Percentiles rank a stretch among this genome's conserved stretches.
phyloP scores from a whole-genome alignment of 2,797 vertebrate genomes.

The Sebastes steindachneri region DNA sequence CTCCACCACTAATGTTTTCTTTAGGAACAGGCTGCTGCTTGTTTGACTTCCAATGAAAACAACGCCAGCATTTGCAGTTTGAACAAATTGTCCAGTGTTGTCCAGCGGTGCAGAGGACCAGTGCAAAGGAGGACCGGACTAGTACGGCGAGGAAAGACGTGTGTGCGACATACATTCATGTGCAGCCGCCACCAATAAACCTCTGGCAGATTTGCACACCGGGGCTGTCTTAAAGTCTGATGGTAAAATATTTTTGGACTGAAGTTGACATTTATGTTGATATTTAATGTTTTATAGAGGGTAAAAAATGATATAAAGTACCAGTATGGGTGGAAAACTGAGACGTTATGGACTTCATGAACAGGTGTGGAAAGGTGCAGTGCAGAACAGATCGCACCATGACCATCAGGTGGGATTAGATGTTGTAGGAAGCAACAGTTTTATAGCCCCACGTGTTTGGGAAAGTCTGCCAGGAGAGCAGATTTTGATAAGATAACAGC shows the following conservation, averaged over 20 bases:
- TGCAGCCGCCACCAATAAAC: background rate
- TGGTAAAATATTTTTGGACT: slow-evolving; percentile 21
- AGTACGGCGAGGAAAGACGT: background rate
- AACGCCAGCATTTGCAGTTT: slow-evolving; percentile 74
- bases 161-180: background rate
- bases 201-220: background rate
- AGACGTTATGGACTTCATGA: background rate
- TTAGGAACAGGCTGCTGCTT: slow-evolving; percentile 85
- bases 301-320: slow-evolving; percentile 10
- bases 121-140: slow-evolving; percentile 23
- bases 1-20: slow-evolving; percentile 83
- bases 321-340: background rate
- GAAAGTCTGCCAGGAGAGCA: background rate
- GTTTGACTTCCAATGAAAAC: slow-evolving; percentile 83
- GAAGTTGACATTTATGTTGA: background rate
- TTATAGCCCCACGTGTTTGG: background rate
- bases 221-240: background rate
- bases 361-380: slow-evolving; percentile 22
- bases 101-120: slow-evolving; percentile 43
- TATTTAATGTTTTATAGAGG: slow-evolving; percentile 6
- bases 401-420: background rate
- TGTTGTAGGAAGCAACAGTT: background rate
- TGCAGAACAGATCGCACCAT: background rate
- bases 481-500: background rate
- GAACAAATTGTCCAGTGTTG: slow-evolving; percentile 85